A percentile compares a stretch with the other conserved stretches of the same genome.
These are phyloP conservation scores for Patiria pectinifera DNA, from an alignment of 53 echinoderm and acorn worm species.

Conservation along the genomic window DNA sequence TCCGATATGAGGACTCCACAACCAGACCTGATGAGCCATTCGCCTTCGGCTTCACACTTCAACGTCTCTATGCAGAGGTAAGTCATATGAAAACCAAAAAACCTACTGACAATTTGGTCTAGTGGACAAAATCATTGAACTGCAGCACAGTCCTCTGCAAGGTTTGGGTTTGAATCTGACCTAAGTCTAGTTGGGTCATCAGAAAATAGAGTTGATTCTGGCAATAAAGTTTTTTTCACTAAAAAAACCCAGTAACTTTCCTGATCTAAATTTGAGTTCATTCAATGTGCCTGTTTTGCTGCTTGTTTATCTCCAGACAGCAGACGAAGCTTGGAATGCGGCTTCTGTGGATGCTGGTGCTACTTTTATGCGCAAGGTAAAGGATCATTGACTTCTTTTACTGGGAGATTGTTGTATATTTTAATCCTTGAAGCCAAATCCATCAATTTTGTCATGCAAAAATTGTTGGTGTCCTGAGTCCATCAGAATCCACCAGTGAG, in stretches of 20 bases:
- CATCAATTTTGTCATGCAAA: too few species aligned
- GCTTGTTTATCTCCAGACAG: conserved; percentile 73
- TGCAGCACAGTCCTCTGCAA: too few species aligned
- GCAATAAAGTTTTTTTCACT: background rate
- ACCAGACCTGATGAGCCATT: conserved; percentile 87
- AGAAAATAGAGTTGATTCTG: background rate
- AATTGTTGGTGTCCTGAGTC: too few species aligned
- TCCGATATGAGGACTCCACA: conserved; percentile 91
- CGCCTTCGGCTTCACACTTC: conserved; percentile 84
- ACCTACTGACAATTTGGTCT: background rate
- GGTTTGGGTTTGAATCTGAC: too few species aligned
- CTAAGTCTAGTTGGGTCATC: too few species aligned
- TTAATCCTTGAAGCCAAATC: too few species aligned
- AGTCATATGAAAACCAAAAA: background rate
- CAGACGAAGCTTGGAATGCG: conserved; percentile 89
- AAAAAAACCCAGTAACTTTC: too few species aligned
- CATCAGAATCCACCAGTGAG: too few species aligned
- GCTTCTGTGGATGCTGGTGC: conserved; percentile 83
- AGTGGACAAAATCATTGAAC: too few species aligned
- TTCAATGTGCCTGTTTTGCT: background rate
- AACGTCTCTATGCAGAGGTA: conserved; percentile 85
- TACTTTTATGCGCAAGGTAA: conserved; percentile 88
- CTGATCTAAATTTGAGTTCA: background rate
- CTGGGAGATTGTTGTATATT: background rate
- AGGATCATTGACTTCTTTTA: background rate